Conservation (phyloP, 2,113 vertebrate genomes). For the Lipophrys pholis region DNA sequence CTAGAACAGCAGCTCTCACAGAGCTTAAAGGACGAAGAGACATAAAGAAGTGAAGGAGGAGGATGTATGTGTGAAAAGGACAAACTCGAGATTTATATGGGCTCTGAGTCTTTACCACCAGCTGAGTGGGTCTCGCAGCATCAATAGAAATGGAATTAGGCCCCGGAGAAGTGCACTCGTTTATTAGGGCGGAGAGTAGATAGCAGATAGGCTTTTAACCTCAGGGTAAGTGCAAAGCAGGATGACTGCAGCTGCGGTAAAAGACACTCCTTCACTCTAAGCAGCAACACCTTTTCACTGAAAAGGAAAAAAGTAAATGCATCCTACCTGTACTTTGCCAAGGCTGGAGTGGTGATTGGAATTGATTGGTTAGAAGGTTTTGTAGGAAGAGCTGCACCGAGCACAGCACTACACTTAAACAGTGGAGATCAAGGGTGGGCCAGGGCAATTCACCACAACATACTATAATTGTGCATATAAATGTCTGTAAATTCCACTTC, state of each 20-base stretch:
- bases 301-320: constrained; percentile 36
- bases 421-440: constrained; percentile 17
- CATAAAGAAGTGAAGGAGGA: constrained; percentile 2
- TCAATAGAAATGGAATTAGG: constrained; percentile 79
- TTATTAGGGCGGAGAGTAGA: constrained; percentile 72
- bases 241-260: constrained; percentile 45
- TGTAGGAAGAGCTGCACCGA: not conserved
- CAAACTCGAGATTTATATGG: constrained; percentile 67
- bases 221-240: constrained; percentile 58
- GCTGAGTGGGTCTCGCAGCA: constrained; percentile 59
- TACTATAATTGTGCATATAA: too few species aligned
- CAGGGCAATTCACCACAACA: not conserved
- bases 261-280: constrained; percentile 41
- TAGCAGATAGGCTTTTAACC: constrained; percentile 75
- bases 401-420: constrained; percentile 13
- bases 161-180: constrained; percentile 67
- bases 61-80: constrained; percentile 67
- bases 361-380: constrained; percentile 40
- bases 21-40: constrained; percentile 23
- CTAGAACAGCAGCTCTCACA: constrained; percentile 33
- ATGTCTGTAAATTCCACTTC: too few species aligned
- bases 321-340: constrained; percentile 33
- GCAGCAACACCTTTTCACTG: constrained; percentile 46
- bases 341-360: constrained; percentile 27
- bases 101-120: constrained; percentile 74